A percentile compares a stretch with the other conserved stretches of the same genome.
Evolutionary conservation across 2,888 invertebrate species (phyloP).

Genomic region (Phrixothrix hirtus): DNA sequence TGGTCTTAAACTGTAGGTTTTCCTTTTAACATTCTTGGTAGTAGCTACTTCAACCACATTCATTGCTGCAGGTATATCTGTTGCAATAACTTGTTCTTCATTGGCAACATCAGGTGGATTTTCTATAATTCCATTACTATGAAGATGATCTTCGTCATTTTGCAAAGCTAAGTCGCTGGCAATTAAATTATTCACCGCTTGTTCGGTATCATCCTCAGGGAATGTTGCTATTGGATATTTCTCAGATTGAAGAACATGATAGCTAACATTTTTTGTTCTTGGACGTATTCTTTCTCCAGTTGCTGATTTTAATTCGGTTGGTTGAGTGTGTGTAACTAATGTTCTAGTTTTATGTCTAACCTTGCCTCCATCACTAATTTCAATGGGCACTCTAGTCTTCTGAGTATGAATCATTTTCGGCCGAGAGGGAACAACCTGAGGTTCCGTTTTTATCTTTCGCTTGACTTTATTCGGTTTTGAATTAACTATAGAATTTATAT

Average conservation of each 20-base stretch:
- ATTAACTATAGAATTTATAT: conserved; percentile 56
- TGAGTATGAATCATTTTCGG: conserved; percentile 81
- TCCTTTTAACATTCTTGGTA: conserved; percentile 14
- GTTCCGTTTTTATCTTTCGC: conserved; percentile 48
- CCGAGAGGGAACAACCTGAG: conserved; percentile 56
- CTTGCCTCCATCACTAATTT: conserved; percentile 60
- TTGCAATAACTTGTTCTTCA: conserved; percentile 47
- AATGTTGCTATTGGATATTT: conserved; percentile 61
- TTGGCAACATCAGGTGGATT: conserved; percentile 46
- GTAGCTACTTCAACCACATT: conserved; percentile 36
- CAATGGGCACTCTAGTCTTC: conserved; percentile 62
- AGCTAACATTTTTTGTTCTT: conserved; percentile 68
- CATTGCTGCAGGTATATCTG: conserved; percentile 40
- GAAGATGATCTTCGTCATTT: conserved; percentile 45
- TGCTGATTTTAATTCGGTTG: conserved; percentile 55
- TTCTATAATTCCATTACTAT: conserved; percentile 44
- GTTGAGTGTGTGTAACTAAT: conserved; percentile 60
- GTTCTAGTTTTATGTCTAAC: conserved; percentile 62
- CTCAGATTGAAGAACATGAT: conserved; percentile 61
- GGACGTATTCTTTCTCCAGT: conserved; percentile 61
- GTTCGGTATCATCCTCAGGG: conserved; percentile 47
- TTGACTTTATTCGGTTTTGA: conserved; percentile 38
- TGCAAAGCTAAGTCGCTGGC: conserved; percentile 35
- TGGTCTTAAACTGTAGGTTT: conserved; percentile 43
- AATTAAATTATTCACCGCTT: conserved; percentile 44